Conservation (phyloP, 2,888 invertebrate genomes). For the Torymus aiolomorphi region DNA sequence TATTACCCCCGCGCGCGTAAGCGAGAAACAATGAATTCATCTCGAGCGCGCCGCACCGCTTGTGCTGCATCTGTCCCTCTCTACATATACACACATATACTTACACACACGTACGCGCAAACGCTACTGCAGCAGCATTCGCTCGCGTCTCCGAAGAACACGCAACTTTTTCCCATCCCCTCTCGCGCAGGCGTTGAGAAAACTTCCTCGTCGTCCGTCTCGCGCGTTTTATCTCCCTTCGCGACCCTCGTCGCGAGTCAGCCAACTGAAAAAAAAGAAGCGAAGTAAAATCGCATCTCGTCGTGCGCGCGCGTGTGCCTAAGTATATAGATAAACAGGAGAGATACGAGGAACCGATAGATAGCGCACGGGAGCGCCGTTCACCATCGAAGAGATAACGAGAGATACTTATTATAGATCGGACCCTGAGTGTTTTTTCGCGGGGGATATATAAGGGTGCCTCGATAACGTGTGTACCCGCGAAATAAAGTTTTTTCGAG, state of each 20-base stretch:
- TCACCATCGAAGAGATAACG: conserved; percentile 7
- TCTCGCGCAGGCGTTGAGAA: not conserved
- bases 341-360: not conserved
- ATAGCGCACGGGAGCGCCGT: conserved; percentile 1
- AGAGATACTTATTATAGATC: conserved; percentile 29
- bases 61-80: not conserved
- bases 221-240: conserved; percentile 8
- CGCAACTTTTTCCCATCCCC: no score
- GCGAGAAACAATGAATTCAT: not conserved
- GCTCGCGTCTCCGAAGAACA: no score
- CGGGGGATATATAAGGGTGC: no score
- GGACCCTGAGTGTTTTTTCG: conserved; percentile 23
- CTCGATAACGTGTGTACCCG: no score
- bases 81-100: not conserved
- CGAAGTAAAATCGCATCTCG: not conserved
- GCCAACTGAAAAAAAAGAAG: not conserved
- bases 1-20: no score
- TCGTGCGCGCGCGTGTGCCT: conserved; percentile 17
- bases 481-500: no score
- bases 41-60: not conserved
- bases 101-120: not conserved
- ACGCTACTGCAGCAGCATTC: no score
- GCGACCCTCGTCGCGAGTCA: conserved; percentile 5
- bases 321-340: conserved; percentile 34
- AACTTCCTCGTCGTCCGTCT: not conserved